Base-by-base conservation (phyloP, 2,113 vertebrate species). In the Solea senegalensis region DNA sequence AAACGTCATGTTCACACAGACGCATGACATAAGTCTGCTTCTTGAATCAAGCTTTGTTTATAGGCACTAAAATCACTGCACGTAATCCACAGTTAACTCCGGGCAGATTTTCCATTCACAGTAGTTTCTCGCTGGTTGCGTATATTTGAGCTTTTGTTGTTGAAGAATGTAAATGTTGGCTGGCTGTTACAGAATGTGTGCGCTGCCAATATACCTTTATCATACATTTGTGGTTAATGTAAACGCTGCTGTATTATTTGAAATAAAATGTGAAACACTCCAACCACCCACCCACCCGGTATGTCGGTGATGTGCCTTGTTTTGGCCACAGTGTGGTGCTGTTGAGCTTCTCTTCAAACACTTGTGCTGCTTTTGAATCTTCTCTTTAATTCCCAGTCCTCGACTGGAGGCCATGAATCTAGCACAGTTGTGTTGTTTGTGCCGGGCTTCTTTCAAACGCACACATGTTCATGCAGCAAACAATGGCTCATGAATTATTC, bases 401-500 rank as follows among this genome's bases (percentile, higher is more conserved):
- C 66, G 27, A 55, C 68, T 85, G 65, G 55, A 72, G 75, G 66
- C 69, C 73, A 75, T 69, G 71, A 57, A 90, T 86, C 69, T 84
- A 85, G 84, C 77, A 81, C 87, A 86, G 72, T 76, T 12, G 55
- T 66, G 67, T 69, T 80, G 83, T 84, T 89, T 12, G 34, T 15
- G 72, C 71, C 62, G 45, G 55, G 16, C 68, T 76, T 65, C 41
- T 74, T 64, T 78, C 76, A 74, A 48, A 72, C 68, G 21, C 21
- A 55, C 76, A 62, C 81, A 6, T 62, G 62, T 86, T 78, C 72
- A 21, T 8, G 49, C 62, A 14, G 49, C 61, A 52, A 84, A 88
- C 82, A 87, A 71, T 55, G 57, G 52, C 65, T 77, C 28, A 80
- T 90, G 60, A 83, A 85, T 89, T 85, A 89, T 90, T 89, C 81